Evolutionary conservation across 2,797 vertebrate genomes (phyloP), one percentile per base, ranked within the genome.

Genomic region (Fundulus diaphanus): DNA sequence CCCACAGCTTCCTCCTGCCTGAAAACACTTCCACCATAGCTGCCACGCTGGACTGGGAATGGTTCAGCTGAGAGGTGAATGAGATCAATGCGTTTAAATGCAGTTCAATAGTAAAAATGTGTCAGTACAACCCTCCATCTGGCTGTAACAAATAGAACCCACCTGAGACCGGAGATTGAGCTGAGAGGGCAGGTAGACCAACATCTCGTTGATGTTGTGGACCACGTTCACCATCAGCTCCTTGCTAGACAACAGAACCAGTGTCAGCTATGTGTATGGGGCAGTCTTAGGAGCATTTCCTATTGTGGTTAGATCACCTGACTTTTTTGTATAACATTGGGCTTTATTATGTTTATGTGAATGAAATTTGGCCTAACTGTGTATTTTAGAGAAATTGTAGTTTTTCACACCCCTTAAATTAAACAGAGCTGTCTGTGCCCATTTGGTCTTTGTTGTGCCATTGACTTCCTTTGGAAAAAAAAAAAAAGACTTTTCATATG

Each of bases 91-190:
- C 2, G 42, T 12, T 44, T 44, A 11, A 11, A 44, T 12, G 9
- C 12, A 57, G 13, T 57, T 31, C 29, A 57, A 20, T 33, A 9
- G 6, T 59, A 33, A 59, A 59, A 31, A 33, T 59, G 31, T 59
- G 31, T 2, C 33, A 59, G 20, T 5, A 5, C 8, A 9, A 68
- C 11, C 67, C 20, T 24, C 20, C 33, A 46, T 18, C 6, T 31
- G 0, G 20, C 51, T 65, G 35, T 24, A 48, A 68, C 2, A 2
- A 22, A 56, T 2, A 31, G 31, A 79, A 69, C 83, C 9, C 27
- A 93, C 97, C 96, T 97, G 94, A 70, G 95, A 94, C 27, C 92
- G 92, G 57, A 95, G 46, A 5, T 92, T 93, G 63, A 94, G 93
- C 85, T 90, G 92, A 85, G 87, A 81, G 1, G 96, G 97, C 57